These are phyloP conservation scores for Pollenia amentaria DNA, from an alignment of 2,888 invertebrate species.

Conservation along the genomic window DNA sequence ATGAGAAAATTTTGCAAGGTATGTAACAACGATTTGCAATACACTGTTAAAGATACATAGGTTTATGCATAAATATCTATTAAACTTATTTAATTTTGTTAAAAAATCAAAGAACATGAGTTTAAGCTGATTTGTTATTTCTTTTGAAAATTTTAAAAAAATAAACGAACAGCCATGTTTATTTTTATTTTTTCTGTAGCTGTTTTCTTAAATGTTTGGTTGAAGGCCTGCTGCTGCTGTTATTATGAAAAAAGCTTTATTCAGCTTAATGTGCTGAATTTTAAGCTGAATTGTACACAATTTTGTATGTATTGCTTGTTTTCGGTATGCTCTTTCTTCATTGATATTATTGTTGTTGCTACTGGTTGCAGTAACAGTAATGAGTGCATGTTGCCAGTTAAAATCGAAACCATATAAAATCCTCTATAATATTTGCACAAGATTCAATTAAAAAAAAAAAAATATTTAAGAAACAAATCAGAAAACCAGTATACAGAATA, in stretches of 20 bases:
- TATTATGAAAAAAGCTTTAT: constrained; percentile 64
- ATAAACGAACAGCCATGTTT: constrained; percentile 58
- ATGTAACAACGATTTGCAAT: not conserved
- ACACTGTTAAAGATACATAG: not conserved
- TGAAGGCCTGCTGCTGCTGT: constrained; percentile 55
- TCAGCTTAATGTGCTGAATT: constrained; percentile 68
- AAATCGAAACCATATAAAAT: constrained; percentile 71
- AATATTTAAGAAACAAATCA: constrained; percentile 32
- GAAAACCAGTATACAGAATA: constrained; percentile 64
- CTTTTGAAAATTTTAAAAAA: constrained; percentile 10
- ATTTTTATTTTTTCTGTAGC: not conserved
- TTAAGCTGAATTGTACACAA: constrained; percentile 45
- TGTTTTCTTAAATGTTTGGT: constrained; percentile 12
- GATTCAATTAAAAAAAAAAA: constrained; percentile 20
- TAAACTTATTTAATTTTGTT: no score
- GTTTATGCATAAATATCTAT: not conserved
- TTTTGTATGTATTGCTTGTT: constrained; percentile 58
- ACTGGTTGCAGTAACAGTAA: constrained; percentile 23
- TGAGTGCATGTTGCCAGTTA: constrained; percentile 14
- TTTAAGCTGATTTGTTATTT: not conserved
- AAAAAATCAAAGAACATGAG: no score
- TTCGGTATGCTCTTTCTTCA: constrained; percentile 5
- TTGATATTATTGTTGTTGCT: constrained; percentile 24
- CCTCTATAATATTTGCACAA: constrained; percentile 53
- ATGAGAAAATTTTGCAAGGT: not conserved